A percentile compares a stretch with the other conserved stretches of the same genome.
Evolutionary conservation across 1,140 invertebrate species (phyloP).

Genomic region (Nylanderia fulva): DNA sequence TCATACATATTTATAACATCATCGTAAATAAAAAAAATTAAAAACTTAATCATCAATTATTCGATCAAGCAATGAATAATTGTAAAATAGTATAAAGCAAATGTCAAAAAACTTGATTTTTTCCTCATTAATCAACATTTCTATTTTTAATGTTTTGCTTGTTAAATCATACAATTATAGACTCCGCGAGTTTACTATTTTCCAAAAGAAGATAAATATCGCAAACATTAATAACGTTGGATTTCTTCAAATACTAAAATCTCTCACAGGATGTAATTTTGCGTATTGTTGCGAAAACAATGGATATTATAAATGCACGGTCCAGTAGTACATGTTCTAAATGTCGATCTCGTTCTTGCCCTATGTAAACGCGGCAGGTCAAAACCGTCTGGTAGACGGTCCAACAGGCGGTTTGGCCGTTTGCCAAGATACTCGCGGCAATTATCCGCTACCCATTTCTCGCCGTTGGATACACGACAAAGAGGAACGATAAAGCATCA

Average conservation of each 20-base stretch:
- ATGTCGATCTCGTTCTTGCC: background rate
- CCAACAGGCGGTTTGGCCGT: slow-evolving; percentile 38
- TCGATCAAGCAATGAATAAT: background rate
- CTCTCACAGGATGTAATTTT: background rate
- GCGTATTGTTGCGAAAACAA: background rate
- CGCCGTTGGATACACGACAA: background rate
- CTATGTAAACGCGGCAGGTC: background rate
- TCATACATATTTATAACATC: no score
- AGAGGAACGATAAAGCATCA: background rate
- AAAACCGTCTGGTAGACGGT: slow-evolving; percentile 19
- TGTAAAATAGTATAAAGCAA: background rate
- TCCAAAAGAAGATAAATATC: background rate
- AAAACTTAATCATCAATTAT: background rate
- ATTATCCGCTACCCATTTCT: slow-evolving; percentile 36
- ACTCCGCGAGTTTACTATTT: background rate
- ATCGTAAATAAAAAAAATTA: no score
- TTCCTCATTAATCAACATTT: background rate
- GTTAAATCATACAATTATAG: background rate
- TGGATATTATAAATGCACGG: slow-evolving; percentile 2
- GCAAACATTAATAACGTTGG: background rate
- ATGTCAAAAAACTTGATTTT: background rate
- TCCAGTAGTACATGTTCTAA: background rate
- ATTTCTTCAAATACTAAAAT: background rate
- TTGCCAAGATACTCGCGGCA: slow-evolving; percentile 30
- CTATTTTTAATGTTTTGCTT: background rate